phyloP scores from a whole-genome alignment of 1,140 invertebrate genomes.

The Zaprionus camerounensis region DNA sequence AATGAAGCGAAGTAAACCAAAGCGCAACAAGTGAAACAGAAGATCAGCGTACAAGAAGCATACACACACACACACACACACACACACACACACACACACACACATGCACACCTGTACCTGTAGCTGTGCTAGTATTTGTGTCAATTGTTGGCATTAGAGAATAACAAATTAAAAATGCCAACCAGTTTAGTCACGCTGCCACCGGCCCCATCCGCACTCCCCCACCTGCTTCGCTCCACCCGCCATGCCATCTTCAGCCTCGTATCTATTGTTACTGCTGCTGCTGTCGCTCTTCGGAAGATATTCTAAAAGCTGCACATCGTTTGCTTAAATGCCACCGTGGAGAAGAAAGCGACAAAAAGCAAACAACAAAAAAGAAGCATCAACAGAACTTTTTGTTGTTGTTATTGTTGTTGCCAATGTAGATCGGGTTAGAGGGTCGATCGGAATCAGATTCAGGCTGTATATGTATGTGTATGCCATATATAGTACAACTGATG shows the following conservation, averaged over 20 bases:
- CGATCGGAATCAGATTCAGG: constrained; percentile 14
- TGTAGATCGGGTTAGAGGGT: constrained; percentile 47
- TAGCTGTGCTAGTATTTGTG: constrained; percentile 29
- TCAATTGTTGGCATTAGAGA: constrained; percentile 45
- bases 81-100: not conserved
- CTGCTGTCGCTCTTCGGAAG: constrained; percentile 20
- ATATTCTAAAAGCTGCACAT: constrained; percentile 37
- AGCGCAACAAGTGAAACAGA: constrained; percentile 29
- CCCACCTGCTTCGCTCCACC: not conserved
- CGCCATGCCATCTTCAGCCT: not conserved
- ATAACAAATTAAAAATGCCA: constrained; percentile 48
- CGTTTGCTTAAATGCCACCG: constrained; percentile 43
- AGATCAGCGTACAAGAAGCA: constrained; percentile 9
- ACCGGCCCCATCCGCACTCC: not conserved
- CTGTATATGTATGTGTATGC: not conserved
- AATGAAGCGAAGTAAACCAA: constrained; percentile 31
- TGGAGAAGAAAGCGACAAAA: constrained; percentile 46
- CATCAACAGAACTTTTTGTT: constrained; percentile 11
- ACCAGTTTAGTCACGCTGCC: constrained; percentile 48
- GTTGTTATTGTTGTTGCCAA: not conserved
- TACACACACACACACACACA: constrained; percentile 8
- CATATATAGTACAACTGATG: no score
- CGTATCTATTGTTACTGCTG: constrained; percentile 29
- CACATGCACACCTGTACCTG: not conserved
- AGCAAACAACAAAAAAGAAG: constrained; percentile 20